Evolutionary conservation across 2,888 invertebrate genomes (phyloP).

Genomic region (Ptychoptera contaminata): DNA sequence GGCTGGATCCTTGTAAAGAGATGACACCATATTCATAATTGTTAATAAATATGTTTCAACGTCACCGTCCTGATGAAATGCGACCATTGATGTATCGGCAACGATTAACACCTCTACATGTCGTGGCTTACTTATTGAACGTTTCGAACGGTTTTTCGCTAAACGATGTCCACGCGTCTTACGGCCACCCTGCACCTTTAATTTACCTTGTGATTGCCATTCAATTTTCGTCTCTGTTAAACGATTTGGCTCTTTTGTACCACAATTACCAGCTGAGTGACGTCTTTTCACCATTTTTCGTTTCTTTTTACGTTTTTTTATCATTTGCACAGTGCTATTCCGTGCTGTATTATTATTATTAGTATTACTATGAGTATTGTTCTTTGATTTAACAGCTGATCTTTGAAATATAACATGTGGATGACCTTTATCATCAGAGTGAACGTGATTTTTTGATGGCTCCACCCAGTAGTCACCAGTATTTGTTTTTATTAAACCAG

Average conservation of each 20-base stretch:
- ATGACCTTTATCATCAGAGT: conserved; percentile 32
- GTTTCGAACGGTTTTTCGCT: conserved; percentile 25
- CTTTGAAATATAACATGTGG: conserved; percentile 53
- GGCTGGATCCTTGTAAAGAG: conserved; percentile 71
- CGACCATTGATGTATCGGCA: conserved; percentile 74
- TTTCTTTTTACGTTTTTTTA: conserved; percentile 28
- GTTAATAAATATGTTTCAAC: conserved; percentile 76
- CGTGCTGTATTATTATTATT: conserved; percentile 20
- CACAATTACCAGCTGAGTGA: conserved; percentile 33
- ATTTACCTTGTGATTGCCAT: conserved; percentile 40
- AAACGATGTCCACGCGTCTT: conserved; percentile 19
- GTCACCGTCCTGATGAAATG: conserved; percentile 66
- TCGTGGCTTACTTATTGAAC: conserved; percentile 58
- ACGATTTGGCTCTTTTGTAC: conserved; percentile 37
- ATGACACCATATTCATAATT: conserved; percentile 85
- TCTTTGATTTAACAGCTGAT: conserved; percentile 38
- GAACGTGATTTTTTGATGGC: conserved; percentile 34
- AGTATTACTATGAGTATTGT: conserved; percentile 4
- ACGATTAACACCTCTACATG: conserved; percentile 79
- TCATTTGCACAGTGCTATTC: conserved; percentile 21
- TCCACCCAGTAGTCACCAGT: conserved; percentile 56
- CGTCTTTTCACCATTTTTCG: conserved; percentile 31
- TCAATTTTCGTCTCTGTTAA: conserved; percentile 39
- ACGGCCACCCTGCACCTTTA: conserved; percentile 29
- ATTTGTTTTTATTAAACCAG: conserved; percentile 48